Evolutionary conservation across 2,797 vertebrate species (phyloP).

Genomic region (Trichosurus vulpecula): DNA sequence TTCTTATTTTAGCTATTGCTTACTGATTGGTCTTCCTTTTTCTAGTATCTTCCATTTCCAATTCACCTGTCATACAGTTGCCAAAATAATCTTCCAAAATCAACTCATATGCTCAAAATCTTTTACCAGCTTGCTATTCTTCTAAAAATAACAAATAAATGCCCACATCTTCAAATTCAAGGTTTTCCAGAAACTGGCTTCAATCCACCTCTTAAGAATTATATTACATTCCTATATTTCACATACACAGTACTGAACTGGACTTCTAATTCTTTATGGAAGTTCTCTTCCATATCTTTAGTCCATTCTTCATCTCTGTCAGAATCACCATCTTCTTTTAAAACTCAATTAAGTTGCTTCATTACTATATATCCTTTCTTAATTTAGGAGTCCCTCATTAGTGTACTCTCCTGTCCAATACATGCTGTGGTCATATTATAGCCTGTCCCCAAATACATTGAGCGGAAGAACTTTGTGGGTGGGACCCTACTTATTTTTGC

Average conservation of each 20-base stretch:
- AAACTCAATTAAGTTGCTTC: not conserved
- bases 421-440: not conserved
- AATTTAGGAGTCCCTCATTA: not conserved
- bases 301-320: not conserved
- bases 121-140: not conserved
- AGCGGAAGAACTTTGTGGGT: not conserved
- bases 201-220: too few species aligned
- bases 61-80: not conserved
- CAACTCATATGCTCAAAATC: not conserved
- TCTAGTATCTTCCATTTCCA: not conserved
- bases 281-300: not conserved
- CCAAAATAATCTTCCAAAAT: not conserved
- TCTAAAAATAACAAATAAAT: too few species aligned
- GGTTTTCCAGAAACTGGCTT: too few species aligned
- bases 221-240: not conserved
- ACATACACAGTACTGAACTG: not conserved
- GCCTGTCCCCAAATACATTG: not conserved
- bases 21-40: not conserved
- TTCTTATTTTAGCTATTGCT: not conserved
- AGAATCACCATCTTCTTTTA: not conserved
- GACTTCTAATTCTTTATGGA: not conserved
- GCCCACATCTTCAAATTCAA: too few species aligned
- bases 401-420: not conserved
- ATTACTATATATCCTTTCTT: not conserved
- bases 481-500: not conserved